Evolutionary conservation across 2,797 vertebrate genomes (phyloP).

Genomic region (Taeniopygia guttata): DNA sequence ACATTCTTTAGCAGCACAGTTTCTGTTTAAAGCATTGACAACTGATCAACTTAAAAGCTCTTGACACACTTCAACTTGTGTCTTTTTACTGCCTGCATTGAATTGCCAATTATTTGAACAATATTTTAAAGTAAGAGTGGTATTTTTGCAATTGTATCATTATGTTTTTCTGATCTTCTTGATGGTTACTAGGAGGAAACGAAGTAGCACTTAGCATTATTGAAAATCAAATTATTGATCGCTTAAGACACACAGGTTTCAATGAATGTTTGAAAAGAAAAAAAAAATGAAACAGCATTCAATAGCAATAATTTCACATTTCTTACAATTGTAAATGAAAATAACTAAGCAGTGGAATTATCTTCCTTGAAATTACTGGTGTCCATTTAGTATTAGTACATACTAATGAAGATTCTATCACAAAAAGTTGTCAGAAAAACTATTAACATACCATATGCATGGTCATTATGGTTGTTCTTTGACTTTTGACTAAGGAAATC

Average conservation of each 20-base stretch:
- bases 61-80: background rate
- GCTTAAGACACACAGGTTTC: background rate
- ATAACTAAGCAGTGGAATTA: background rate
- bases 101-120: background rate
- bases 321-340: background rate
- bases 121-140: background rate
- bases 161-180: background rate
- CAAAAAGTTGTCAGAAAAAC: background rate
- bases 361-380: background rate
- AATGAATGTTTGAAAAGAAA: background rate
- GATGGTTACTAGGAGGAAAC: background rate
- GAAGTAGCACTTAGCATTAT: background rate
- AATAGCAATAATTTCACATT: accelerated
- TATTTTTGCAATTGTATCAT: background rate
- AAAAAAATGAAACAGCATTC: background rate
- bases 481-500: background rate
- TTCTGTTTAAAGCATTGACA: background rate
- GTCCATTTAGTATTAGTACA: background rate
- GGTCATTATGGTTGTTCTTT: background rate
- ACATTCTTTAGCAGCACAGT: background rate
- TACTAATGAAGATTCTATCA: background rate
- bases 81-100: background rate
- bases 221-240: background rate
- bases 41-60: background rate
- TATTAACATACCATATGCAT: background rate